Evolutionary conservation across 2,113 vertebrate genomes (phyloP), one percentile per base, ranked within the genome.

Genomic region (Burhinus oedicnemus): DNA sequence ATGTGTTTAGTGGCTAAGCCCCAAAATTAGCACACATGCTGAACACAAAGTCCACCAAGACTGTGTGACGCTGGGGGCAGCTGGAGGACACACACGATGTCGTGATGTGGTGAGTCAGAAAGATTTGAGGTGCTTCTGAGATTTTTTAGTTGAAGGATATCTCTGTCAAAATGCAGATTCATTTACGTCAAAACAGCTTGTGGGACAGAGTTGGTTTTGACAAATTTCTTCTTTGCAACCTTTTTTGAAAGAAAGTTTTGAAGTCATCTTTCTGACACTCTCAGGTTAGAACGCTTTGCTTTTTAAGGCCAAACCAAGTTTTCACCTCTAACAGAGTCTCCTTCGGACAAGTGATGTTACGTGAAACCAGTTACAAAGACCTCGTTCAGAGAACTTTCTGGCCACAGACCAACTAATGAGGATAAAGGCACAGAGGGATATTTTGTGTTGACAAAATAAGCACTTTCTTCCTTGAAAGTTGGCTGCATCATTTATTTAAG

Each of bases 401-500:
- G 83, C 71, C 78, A 44, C 2, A 30, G 68, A 60, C 8, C 0
- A 6, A 42, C 87, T 44, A 45, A 60, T 2, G 20, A 68, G 86
- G 52, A 79, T 79, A 95, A 91, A 81, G 68, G 79, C 90, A 93
- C 81, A 91, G 90, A 95, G 60, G 60, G 54, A 68, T 57, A 89
- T 96, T 96, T 95, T 94, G 65, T 89, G 83, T 94, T 87, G 90
- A 88, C 83, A 95, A 95, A 97, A 95, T 78, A 97, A 96, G 86
- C 57, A 51, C 83, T 97, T 96, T 97, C 76, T 95, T 96, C 83
- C 87, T 96, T 97, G 88, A 80, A 91, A 91, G 78, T 92, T 95
- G 95, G 65, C 87, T 79, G 70, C 75, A 96, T 95, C 83, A 95
- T 96, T 97, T 97, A 91, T 97, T 97, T 96, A 93, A 89, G 90